Evolutionary conservation across 2,888 invertebrate genomes (phyloP).

Genomic region (Phaedon cochleariae): DNA sequence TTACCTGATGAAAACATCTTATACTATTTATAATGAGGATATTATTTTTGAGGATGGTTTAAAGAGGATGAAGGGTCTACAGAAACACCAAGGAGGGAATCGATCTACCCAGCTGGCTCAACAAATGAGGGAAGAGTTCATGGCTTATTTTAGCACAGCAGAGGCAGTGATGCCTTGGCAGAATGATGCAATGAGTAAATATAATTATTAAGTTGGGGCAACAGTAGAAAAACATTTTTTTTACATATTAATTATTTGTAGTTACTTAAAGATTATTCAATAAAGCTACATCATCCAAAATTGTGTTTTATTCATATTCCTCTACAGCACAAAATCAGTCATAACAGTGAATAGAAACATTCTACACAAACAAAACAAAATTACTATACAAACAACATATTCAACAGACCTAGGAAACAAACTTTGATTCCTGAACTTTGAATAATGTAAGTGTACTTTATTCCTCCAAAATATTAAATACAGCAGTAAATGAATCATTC

Average conservation of each 20-base stretch:
- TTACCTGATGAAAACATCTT: not conserved
- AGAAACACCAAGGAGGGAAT: conserved; percentile 1
- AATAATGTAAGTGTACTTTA: too few relatives aligned
- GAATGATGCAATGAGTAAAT: conserved; percentile 3
- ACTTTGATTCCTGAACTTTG: too few relatives aligned
- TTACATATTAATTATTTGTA: too few relatives aligned
- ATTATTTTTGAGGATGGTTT: not conserved
- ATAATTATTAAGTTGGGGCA: not conserved
- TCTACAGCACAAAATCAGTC: too few relatives aligned
- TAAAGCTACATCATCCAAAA: too few relatives aligned
- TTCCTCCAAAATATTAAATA: too few relatives aligned
- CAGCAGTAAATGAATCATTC: too few relatives aligned
- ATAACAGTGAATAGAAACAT: not conserved
- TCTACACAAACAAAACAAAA: not conserved
- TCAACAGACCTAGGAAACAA: not conserved
- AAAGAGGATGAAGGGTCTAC: not conserved
- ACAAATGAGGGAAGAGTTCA: conserved; percentile 3
- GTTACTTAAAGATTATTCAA: too few relatives aligned
- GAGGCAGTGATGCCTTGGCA: conserved; percentile 7
- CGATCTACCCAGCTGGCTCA: not conserved
- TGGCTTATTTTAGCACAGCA: not conserved
- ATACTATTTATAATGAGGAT: not conserved
- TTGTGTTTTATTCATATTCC: not conserved
- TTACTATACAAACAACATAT: not conserved
- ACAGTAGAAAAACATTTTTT: not conserved